These are phyloP conservation scores for Hydriomena furcata DNA, from an alignment of 2,888 invertebrate species.

Conservation along the genomic window DNA sequence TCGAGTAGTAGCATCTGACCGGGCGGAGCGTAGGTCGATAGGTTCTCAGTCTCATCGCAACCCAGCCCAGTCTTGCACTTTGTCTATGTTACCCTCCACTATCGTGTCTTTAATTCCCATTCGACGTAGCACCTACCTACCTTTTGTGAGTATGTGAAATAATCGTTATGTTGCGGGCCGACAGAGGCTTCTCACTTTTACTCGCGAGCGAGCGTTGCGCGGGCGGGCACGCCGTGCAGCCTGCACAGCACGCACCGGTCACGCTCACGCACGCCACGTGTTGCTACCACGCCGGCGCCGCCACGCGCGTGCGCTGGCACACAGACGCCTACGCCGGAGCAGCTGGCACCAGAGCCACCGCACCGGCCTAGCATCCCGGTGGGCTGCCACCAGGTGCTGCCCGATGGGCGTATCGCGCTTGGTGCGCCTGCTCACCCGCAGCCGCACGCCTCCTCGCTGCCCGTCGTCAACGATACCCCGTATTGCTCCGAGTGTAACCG, in stretches of 20 bases:
- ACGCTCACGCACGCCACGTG: slow-evolving; percentile 72
- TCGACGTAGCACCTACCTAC: slow-evolving; percentile 33
- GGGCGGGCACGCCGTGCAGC: slow-evolving; percentile 86
- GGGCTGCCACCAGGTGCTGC: slow-evolving; percentile 79
- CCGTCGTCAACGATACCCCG: slow-evolving; percentile 83
- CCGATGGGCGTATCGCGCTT: slow-evolving; percentile 78
- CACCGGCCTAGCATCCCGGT: slow-evolving; percentile 81
- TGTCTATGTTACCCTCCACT: slow-evolving; percentile 16
- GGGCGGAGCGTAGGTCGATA: slow-evolving; percentile 14
- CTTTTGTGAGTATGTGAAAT: slow-evolving; percentile 51
- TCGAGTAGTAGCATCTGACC: slow-evolving; percentile 3
- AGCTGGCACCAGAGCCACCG: slow-evolving; percentile 59
- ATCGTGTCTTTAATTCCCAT: slow-evolving; percentile 46
- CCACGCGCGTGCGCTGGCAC: slow-evolving; percentile 74
- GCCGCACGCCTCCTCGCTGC: slow-evolving; percentile 57
- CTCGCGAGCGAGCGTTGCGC: slow-evolving; percentile 90
- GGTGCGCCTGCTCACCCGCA: slow-evolving; percentile 62
- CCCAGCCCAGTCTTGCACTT: slow-evolving; percentile 16
- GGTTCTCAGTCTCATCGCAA: slow-evolving; percentile 27
- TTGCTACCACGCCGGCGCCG: slow-evolving; percentile 72
- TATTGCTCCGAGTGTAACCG: slow-evolving; percentile 94
- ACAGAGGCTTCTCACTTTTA: slow-evolving; percentile 86
- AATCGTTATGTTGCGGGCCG: slow-evolving; percentile 64
- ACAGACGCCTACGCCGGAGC: slow-evolving; percentile 53
- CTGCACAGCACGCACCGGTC: slow-evolving; percentile 78